Base-by-base conservation (phyloP, 2,888 invertebrate genomes). In the Caenorhabditis panamensis region DNA sequence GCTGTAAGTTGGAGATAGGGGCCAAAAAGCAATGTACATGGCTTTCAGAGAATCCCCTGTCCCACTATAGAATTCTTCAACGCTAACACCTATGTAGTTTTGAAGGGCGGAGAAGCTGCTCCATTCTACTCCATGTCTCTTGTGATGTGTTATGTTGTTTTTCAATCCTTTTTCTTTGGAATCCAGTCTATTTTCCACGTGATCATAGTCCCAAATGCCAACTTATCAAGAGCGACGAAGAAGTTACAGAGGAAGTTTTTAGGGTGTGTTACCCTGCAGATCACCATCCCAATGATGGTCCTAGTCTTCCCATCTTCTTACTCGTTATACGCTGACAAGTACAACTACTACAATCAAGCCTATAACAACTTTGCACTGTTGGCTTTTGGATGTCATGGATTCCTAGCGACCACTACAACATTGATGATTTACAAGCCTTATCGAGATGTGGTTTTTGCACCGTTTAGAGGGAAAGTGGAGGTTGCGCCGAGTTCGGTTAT, bases 341-440 rank as follows among this genome's bases (percentile, higher is more conserved):
- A 58, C n/a, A 28, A 69, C 31, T 77, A 77, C 28, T 77, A 77
- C 44, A 64, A 77, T 59, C 77, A 77, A 47, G 47, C 41, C 13
- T 41, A 41, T 16, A 41, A 41, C 41, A 41, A 41, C 41, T 41
- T 41, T 16, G 41, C 41, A 9, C 41, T 41, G 3, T 16, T 41
- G 13, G 41, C 13, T 16, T 41, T 41, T 16, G 9, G 9, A 6
- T 11, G 41, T 41, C 41, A 41, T 16, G 41, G 41, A 41, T 9
- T 41, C 13, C 13, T 41, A 41, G 41, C 41, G 9, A 41, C 41
- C 16, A 9, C 16, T 16, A 16, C 16, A 6, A 41, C 41, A 3
- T 9, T 41, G 16, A 2, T 41, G 9, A 64, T 78, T 49, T 78
- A 78, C 31, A 64, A 69, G 44, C 41, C 41, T 3, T 41, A 41